These are phyloP conservation scores for Natrix natrix DNA, from an alignment of 2,797 vertebrate genomes.

Conservation along the genomic window DNA sequence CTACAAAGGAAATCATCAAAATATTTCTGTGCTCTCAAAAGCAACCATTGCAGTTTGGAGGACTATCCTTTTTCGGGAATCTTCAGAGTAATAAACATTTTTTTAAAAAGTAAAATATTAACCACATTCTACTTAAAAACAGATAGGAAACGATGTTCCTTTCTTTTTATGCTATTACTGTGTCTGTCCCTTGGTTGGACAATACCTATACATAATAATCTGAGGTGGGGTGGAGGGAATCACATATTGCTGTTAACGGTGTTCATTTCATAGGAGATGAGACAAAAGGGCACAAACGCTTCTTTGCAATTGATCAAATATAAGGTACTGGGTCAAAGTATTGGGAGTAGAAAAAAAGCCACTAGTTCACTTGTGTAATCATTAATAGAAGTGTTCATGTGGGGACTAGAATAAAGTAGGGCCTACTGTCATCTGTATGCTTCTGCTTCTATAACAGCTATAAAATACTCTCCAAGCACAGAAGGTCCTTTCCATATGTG, in stretches of 20 bases:
- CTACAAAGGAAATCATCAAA: constrained; percentile 64
- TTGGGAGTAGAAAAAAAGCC: neutral
- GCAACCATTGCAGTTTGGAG: constrained; percentile 55
- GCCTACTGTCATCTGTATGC: neutral
- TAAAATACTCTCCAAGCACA: neutral
- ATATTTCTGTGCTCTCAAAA: constrained; percentile 57
- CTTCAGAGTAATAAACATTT: constrained; percentile 47
- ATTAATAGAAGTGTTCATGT: neutral
- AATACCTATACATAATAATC: constrained; percentile 39
- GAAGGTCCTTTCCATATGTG: neutral
- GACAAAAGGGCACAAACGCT: constrained; percentile 28
- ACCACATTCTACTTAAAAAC: constrained; percentile 29
- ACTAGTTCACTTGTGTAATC: neutral
- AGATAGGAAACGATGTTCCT: constrained; percentile 33
- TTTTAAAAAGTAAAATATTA: constrained; percentile 37
- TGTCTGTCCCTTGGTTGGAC: constrained; percentile 31
- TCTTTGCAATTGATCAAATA: neutral
- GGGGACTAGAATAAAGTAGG: neutral
- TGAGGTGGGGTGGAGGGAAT: constrained; percentile 29
- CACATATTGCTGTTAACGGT: constrained; percentile 25
- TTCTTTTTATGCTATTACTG: constrained; percentile 49
- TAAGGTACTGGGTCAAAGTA: neutral
- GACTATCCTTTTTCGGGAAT: constrained; percentile 57
- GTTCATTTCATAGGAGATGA: constrained; percentile 50
- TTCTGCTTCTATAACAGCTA: neutral